These are phyloP conservation scores for Halyomorpha halys DNA, from an alignment of 1,140 invertebrate genomes.

Conservation along the genomic window DNA sequence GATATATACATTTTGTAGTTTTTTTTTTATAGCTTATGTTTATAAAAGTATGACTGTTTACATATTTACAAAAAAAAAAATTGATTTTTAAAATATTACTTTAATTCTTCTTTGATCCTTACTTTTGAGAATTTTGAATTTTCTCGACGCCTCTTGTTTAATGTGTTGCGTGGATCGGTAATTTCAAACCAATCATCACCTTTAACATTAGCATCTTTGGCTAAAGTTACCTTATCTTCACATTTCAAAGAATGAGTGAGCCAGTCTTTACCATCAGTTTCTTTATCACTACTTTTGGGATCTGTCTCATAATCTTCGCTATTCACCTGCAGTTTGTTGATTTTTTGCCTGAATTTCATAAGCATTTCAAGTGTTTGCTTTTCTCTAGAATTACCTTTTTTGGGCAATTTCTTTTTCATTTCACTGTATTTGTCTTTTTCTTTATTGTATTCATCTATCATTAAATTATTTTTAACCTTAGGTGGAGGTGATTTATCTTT, in stretches of 20 bases:
- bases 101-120: conserved; percentile 6
- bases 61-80: not conserved
- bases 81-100: not conserved
- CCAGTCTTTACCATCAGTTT: conserved; percentile 37
- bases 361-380: conserved; percentile 65
- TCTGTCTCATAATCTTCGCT: conserved; percentile 36
- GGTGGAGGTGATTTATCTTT: not conserved
- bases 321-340: conserved; percentile 44
- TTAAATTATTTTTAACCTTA: not conserved
- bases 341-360: conserved; percentile 70
- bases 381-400: conserved; percentile 44
- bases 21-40: no score
- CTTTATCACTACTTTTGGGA: conserved; percentile 35
- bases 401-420: conserved; percentile 2
- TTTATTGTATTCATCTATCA: conserved; percentile 8
- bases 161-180: conserved; percentile 85
- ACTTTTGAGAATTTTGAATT: conserved; percentile 4
- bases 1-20: no score
- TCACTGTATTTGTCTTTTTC: conserved; percentile 9
- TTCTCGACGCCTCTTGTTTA: conserved; percentile 81
- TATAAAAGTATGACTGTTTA: not conserved
- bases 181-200: conserved; percentile 94
- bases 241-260: conserved; percentile 69
- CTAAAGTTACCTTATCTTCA: conserved; percentile 66
- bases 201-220: conserved; percentile 91